Percentiles rank a stretch among this genome's conserved stretches.
These are phyloP conservation scores for Cyanoderma ruficeps DNA, from an alignment of 2,113 vertebrate species.

Conservation along the genomic window DNA sequence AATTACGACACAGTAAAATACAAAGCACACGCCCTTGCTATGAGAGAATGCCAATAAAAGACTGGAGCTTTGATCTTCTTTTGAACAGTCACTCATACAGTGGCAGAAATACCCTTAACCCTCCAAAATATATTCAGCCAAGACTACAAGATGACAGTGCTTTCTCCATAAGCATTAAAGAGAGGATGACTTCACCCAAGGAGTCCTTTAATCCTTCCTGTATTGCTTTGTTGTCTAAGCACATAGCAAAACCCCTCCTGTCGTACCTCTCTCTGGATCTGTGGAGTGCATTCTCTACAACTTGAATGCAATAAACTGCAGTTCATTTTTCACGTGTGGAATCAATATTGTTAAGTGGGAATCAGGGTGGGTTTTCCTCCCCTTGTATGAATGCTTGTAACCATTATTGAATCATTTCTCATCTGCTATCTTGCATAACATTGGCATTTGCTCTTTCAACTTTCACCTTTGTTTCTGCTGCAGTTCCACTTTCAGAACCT, in stretches of 20 bases:
- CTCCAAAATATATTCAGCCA: not conserved
- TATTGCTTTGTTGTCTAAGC: not conserved
- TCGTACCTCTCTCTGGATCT: not conserved
- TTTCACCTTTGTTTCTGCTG: constrained; percentile 13
- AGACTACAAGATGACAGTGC: not conserved
- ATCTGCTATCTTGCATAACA: constrained; percentile 3
- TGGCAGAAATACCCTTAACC: not conserved
- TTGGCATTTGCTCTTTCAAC: not conserved
- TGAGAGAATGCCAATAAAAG: not conserved
- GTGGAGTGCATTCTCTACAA: not conserved
- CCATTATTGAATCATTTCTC: constrained; percentile 37
- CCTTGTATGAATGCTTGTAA: not conserved
- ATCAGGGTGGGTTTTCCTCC: not conserved
- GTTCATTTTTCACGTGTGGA: constrained; percentile 12
- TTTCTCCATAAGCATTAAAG: constrained; percentile 9
- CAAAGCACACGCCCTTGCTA: not conserved
- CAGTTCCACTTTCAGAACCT: constrained; percentile 14
- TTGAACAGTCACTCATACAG: not conserved
- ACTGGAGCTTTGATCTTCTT: constrained; percentile 7
- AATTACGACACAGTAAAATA: not conserved
- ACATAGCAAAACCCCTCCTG: not conserved
- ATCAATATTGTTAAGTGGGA: constrained; percentile 23
- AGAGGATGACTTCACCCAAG: constrained; percentile 32
- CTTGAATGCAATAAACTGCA: not conserved
- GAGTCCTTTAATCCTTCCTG: constrained; percentile 30